A percentile compares a stretch with the other conserved stretches of the same genome.
Conservation (phyloP, 2,888 invertebrate genomes). For the Agrenia bidenticulata region DNA sequence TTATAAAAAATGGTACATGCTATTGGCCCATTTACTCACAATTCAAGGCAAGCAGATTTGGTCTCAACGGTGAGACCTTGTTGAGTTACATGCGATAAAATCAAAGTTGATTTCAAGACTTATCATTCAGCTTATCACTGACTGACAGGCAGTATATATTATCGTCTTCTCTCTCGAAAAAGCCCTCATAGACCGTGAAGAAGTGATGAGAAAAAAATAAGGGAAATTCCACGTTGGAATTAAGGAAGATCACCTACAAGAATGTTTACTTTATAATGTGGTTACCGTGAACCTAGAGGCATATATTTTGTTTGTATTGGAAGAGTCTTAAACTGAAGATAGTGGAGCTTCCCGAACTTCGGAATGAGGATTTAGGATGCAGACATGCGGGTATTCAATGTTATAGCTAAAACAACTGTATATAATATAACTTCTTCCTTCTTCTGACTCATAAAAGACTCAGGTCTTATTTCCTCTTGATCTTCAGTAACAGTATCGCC, state of each 20-base stretch:
- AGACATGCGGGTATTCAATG: constrained; percentile 6
- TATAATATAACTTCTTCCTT: background rate
- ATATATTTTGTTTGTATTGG: constrained; percentile 6
- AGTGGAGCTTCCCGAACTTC: constrained; percentile 1
- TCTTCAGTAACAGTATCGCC: background rate
- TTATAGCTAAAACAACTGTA: constrained; percentile 6
- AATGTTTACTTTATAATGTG: constrained; percentile 22
- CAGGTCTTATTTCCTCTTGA: constrained; percentile 1
- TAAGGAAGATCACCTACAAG: constrained; percentile 19
- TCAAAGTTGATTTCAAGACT: background rate
- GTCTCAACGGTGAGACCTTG: background rate
- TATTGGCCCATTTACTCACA: no score
- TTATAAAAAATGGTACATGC: no score
- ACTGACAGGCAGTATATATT: background rate
- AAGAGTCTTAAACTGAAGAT: background rate
- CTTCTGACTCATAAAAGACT: constrained; percentile 13
- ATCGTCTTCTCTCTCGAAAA: background rate
- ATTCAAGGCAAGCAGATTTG: no score
- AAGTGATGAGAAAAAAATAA: constrained; percentile 17
- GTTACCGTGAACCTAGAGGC: constrained; percentile 12
- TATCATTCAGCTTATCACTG: constrained; percentile 4
- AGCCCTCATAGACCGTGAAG: background rate
- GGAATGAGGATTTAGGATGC: background rate
- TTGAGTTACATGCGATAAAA: constrained; percentile 7
- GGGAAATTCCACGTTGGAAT: constrained; percentile 14